phyloP scores from a whole-genome alignment of 35 echinoderm and acorn worm species.

The Eucidaris tribuloides region DNA sequence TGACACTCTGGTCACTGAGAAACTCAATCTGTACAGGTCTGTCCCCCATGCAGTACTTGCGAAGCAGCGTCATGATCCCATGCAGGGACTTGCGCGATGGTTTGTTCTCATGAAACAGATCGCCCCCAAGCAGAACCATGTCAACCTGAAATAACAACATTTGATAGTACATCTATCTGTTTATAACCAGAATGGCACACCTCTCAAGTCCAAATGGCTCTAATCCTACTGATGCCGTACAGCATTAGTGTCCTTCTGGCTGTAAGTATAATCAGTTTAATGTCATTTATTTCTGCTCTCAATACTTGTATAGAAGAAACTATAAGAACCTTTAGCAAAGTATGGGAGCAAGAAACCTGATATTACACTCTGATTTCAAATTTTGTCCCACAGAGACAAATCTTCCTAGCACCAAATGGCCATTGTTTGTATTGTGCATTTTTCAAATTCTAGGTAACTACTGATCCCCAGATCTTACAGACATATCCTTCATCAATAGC shows the following conservation, averaged over 20 bases:
- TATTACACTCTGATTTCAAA: too few species aligned
- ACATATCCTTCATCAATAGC: too few species aligned
- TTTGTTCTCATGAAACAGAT: conserved; percentile 98
- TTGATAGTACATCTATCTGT: background rate
- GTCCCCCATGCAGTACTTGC: conserved; percentile 98
- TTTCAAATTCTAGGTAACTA: too few species aligned
- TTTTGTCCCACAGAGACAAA: too few species aligned
- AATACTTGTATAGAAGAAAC: background rate
- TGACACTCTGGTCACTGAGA: conserved; percentile 89
- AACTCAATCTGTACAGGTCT: conserved; percentile 88
- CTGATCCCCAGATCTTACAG: too few species aligned
- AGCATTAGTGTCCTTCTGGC: background rate
- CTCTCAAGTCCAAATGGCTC: too few species aligned
- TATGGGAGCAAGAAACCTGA: too few species aligned
- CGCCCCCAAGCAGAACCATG: conserved; percentile 85
- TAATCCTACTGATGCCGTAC: background rate
- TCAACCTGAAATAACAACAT: conserved; percentile 69
- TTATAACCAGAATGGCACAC: background rate
- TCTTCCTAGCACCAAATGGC: too few species aligned
- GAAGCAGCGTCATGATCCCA: conserved; percentile 75
- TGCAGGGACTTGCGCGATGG: conserved; percentile 83
- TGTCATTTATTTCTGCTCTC: background rate
- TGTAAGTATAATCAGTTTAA: background rate
- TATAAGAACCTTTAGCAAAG: background rate
- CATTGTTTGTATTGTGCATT: too few species aligned